Percentiles rank a stretch among this genome's conserved stretches.
Evolutionary conservation across 2,888 invertebrate genomes (phyloP).

Genomic region (Euclidia mi): DNA sequence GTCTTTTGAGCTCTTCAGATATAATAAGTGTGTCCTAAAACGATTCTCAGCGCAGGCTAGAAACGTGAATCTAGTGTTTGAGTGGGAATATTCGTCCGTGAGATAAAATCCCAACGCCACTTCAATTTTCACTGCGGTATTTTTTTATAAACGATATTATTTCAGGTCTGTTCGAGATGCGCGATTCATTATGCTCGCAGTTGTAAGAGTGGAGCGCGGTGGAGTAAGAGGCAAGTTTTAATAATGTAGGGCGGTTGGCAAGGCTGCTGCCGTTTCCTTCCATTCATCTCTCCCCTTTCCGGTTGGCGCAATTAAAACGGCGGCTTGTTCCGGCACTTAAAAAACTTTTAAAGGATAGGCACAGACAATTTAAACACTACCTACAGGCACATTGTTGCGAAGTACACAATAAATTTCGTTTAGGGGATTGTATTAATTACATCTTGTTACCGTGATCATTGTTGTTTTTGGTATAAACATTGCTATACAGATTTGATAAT

Average conservation of each 20-base stretch:
- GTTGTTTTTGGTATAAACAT: slow-evolving; percentile 34
- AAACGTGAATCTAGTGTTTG: slow-evolving; percentile 49
- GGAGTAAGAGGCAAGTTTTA: slow-evolving; percentile 87
- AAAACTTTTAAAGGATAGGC: slow-evolving; percentile 86
- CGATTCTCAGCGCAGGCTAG: slow-evolving; percentile 51
- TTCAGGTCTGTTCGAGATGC: slow-evolving; percentile 79
- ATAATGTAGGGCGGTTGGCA: slow-evolving; percentile 88
- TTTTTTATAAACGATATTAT: slow-evolving; percentile 71
- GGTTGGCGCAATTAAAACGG: slow-evolving; percentile 88
- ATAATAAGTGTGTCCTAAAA: slow-evolving; percentile 58
- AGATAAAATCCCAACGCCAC: slow-evolving; percentile 55
- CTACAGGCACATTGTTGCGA: slow-evolving; percentile 72
- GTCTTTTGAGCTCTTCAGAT: slow-evolving; percentile 54
- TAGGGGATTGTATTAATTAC: slow-evolving; percentile 60
- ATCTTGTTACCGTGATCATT: slow-evolving; percentile 52
- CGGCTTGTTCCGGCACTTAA: slow-evolving; percentile 88
- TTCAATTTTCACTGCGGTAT: slow-evolving; percentile 51
- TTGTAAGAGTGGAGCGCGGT: slow-evolving; percentile 76
- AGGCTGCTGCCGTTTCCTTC: slow-evolving; percentile 85
- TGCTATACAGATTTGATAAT: too few species aligned
- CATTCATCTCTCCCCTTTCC: slow-evolving; percentile 89
- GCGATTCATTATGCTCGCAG: slow-evolving; percentile 81
- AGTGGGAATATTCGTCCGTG: slow-evolving; percentile 46
- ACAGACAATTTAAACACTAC: slow-evolving; percentile 80
- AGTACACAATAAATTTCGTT: slow-evolving; percentile 67